Evolutionary conservation across 2,888 invertebrate species (phyloP), one percentile per base, ranked within the genome.

Genomic region (Conops quadrifasciatus): DNA sequence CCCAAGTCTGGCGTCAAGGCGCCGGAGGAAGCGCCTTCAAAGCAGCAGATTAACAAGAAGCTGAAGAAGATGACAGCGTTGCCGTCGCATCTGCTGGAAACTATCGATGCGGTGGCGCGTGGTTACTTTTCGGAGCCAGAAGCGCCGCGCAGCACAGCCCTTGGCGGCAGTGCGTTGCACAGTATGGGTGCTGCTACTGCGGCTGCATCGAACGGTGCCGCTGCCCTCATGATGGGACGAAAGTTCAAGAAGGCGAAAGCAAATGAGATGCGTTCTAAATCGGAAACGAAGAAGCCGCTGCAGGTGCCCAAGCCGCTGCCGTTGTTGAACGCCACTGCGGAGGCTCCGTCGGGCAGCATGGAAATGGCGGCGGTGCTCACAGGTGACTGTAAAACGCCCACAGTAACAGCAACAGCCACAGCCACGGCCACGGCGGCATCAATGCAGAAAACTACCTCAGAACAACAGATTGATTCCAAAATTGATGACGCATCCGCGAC

Each of bases 91-190:
- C 67, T 83, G 68, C 74, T 82, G 19, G 83, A 83, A 49, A 73
- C 80, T 3, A 73, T 79, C 70, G 85, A 85, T 65, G 78, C 82
- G 2, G 77, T 82, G 21, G 79, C 83, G 15, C 80, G 85, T 28
- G 86, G 86, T 4, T 86, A 86, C 67, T 85, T 83, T 73, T 85
- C 85, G 2, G 86, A 86, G 74, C 85, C 86, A 7, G 86, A 86
- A 74, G 76, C 83, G 43, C 81, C 81, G 30, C 76, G 75, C 76
- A 68, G 24, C 21, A 16, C 49, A 15, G 62, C n/a, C 56, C 62
- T 71, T 70, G 13, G 72, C 64, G 11, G 58, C 73, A 26, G n/a
- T 36, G 4, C 36, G 70, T 43, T 58, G 21, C n/a, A n/a, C n/a
- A 28, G 15, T 56, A 19, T 9, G 4, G 36, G 5, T 36, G 36